Base-by-base conservation (phyloP, 2,113 vertebrate genomes). In the Caracal caracal region DNA sequence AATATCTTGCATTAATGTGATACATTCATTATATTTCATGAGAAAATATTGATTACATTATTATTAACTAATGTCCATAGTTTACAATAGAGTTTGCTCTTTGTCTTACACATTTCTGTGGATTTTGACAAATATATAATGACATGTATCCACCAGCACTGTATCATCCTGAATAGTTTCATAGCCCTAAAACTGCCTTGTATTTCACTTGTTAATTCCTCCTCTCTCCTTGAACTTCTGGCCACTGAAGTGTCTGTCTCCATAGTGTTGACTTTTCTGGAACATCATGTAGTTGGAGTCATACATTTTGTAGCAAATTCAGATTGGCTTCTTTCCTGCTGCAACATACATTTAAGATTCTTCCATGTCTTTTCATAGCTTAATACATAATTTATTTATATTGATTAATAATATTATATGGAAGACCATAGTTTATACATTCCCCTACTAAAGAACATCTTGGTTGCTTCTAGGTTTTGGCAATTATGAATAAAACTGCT, bases 401-500 rank as follows among this genome's bases (percentile, higher is more conserved):
- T 37, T 28, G 9, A 10, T 53, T 15, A 87, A 49, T 35, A 63
- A 19, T 47, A n/a, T 26, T 68, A 56, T 88, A 26, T 59, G 28
- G n/a, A 33, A 71, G 37, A 61, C 20, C 26, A 87, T 28, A 81
- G 53, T 82, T 66, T 78, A 59, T 80, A 24, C 13, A 56, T 86
- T 49, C 61, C 49, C 33, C 20, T 88, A 28, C 11, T 40, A 17
- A 51, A 94, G 5, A 20, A n/a, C 26, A 51, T 76, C 35, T 91
- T 88, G 7, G 10, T n/a, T 91, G 81, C 56, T 73, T 89, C 15
- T 13, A 53, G 12, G 17, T 90, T 95, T 96, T 75, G 24, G 15
- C 49, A 91, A 22, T 87, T 82, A 68, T 59, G 43, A 71, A 33
- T 94, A 82, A 85, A 94, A 76, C 56, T 91, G 24, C 59, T 66